phyloP scores from a whole-genome alignment of 2,797 vertebrate species.

The Chelmon rostratus region DNA sequence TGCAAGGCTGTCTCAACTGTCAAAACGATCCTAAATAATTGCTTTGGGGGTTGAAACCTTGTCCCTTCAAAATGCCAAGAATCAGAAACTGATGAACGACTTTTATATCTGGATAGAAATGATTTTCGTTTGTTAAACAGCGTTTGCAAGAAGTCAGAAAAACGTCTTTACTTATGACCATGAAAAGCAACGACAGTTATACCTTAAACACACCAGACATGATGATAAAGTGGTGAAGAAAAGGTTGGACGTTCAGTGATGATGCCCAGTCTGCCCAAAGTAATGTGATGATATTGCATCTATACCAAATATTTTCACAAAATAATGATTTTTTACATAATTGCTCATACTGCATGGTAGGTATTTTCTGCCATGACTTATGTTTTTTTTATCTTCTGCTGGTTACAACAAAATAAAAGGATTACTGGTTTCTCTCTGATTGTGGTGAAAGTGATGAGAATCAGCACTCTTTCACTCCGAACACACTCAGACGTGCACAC shows the following conservation, averaged over 20 bases:
- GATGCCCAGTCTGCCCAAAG: background rate
- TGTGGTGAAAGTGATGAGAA: constrained; percentile 27
- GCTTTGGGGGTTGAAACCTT: background rate
- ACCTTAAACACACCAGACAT: background rate
- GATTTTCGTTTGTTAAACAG: background rate
- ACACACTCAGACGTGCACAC: background rate
- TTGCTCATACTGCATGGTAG: background rate
- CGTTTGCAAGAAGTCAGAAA: background rate
- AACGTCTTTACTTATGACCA: background rate
- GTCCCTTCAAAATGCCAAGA: background rate
- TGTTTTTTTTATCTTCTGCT: background rate
- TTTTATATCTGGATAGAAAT: background rate
- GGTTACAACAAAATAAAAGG: constrained; percentile 5
- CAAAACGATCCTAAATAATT: constrained; percentile 1
- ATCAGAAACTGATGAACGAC: background rate
- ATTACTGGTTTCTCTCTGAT: constrained; percentile 13
- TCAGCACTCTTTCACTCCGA: constrained; percentile 37
- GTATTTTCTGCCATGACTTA: constrained; percentile 13
- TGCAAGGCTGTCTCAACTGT: background rate
- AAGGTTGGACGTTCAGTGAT: background rate
- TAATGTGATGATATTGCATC: background rate
- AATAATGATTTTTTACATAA: background rate
- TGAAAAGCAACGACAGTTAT: background rate
- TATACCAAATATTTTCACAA: background rate
- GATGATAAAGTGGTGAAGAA: background rate